These are phyloP conservation scores for Leptopilina boulardi DNA, from an alignment of 1,140 invertebrate species.

Conservation along the genomic window DNA sequence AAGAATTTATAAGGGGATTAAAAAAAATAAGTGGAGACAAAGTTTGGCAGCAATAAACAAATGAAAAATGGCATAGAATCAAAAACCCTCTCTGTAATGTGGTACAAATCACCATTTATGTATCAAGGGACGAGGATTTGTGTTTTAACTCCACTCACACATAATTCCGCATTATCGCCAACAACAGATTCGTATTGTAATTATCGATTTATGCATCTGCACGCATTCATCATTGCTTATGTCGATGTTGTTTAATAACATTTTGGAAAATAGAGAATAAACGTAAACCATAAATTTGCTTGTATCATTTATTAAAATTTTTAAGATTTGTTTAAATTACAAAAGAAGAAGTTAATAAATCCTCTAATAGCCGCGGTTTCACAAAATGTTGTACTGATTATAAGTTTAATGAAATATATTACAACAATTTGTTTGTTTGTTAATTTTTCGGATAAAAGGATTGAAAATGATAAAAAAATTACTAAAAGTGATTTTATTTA, in stretches of 20 bases:
- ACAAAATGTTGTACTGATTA: too few relatives aligned
- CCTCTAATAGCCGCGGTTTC: too few relatives aligned
- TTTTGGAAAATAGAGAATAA: not conserved
- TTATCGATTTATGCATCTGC: conserved; percentile 54
- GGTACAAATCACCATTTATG: conserved; percentile 65
- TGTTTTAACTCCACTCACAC: conserved; percentile 63
- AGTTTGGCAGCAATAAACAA: conserved; percentile 70
- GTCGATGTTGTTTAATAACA: not conserved
- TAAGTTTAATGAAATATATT: too few relatives aligned
- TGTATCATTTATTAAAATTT: not conserved
- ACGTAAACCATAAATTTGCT: not conserved
- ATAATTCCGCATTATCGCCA: conserved; percentile 68
- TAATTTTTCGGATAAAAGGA: too few relatives aligned
- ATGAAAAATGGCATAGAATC: conserved; percentile 58
- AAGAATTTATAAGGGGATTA: too few relatives aligned
- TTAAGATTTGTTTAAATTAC: too few relatives aligned
- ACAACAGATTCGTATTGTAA: conserved; percentile 63
- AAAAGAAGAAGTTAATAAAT: too few relatives aligned
- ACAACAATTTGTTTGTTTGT: too few relatives aligned
- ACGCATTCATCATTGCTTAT: not conserved
- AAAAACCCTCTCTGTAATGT: conserved; percentile 42
- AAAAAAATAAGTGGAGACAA: conserved; percentile 40
- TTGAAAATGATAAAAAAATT: too few relatives aligned
- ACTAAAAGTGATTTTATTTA: too few relatives aligned
- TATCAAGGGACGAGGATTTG: conserved; percentile 44